These are phyloP conservation scores for Orbicella faveolata DNA, from an alignment of 64 coral and sea anemone genomes.

Conservation along the genomic window DNA sequence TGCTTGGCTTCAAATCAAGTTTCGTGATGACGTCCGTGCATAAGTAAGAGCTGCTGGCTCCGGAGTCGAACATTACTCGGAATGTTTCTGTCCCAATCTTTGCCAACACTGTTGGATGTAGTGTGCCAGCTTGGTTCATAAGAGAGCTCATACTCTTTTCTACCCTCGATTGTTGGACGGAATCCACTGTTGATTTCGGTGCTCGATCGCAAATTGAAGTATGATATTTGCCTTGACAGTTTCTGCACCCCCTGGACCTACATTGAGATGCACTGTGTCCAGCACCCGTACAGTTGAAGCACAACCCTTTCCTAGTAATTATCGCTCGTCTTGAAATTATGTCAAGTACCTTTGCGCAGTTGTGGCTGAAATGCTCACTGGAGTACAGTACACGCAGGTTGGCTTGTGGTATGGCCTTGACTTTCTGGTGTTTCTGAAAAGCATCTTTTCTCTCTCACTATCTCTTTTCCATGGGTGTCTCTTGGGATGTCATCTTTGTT, in stretches of 20 bases:
- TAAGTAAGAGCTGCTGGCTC: constrained; percentile 55
- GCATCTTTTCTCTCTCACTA: constrained; percentile 3
- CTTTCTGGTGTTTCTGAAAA: background rate
- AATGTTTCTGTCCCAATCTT: constrained; percentile 15
- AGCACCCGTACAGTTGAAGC: constrained; percentile 28
- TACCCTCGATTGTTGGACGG: background rate
- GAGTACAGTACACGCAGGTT: constrained; percentile 69
- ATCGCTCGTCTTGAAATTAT: constrained; percentile 36
- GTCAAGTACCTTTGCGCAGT: constrained; percentile 63
- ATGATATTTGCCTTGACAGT: constrained; percentile 51
- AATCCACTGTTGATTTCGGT: too few species aligned
- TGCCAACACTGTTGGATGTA: constrained; percentile 9
- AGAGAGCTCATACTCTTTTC: constrained; percentile 11
- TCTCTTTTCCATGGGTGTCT: background rate
- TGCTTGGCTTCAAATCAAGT: constrained; percentile 23
- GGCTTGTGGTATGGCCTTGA: background rate
- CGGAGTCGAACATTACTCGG: constrained; percentile 42
- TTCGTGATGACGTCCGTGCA: constrained; percentile 54
- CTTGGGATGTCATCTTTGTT: background rate
- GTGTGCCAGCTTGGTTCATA: constrained; percentile 1
- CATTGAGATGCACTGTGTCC: constrained; percentile 34
- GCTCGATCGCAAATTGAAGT: constrained; percentile 35
- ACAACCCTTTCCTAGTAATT: constrained; percentile 28
- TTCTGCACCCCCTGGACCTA: constrained; percentile 42
- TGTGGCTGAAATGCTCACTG: constrained; percentile 7